phyloP scores from a whole-genome alignment of 2,888 invertebrate species.

The Pheosia tremula region DNA sequence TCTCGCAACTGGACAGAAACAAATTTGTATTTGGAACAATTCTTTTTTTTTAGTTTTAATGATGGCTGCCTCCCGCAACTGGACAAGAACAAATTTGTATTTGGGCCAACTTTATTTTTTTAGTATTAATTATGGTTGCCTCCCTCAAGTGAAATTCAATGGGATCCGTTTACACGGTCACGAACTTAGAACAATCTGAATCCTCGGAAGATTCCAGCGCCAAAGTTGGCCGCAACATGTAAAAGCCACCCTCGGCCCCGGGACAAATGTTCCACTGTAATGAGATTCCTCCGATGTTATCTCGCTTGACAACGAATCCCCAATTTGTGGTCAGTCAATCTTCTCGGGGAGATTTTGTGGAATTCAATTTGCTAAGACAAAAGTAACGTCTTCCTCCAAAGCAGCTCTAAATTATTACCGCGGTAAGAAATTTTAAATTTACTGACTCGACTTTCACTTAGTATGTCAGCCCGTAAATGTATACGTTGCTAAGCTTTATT shows the following conservation, averaged over 20 bases:
- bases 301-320: conserved; percentile 79
- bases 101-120: too few relatives aligned
- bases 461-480: background rate
- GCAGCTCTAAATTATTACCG: conserved; percentile 52
- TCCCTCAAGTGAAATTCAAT: conserved; percentile 4
- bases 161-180: conserved; percentile 15
- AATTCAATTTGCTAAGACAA: conserved; percentile 81
- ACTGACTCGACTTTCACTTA: conserved; percentile 9
- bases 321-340: conserved; percentile 83
- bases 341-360: conserved; percentile 63
- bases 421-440: conserved; percentile 34
- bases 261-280: conserved; percentile 71
- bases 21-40: too few relatives aligned
- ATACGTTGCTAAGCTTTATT: background rate
- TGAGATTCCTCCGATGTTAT: conserved; percentile 81
- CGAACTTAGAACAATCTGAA: conserved; percentile 56
- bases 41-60: too few relatives aligned
- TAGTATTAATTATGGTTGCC: background rate
- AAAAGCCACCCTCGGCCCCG: conserved; percentile 54
- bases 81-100: too few relatives aligned
- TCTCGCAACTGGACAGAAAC: too few relatives aligned
- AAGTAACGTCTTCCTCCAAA: conserved; percentile 65
- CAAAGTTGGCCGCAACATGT: conserved; percentile 62
- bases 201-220: conserved; percentile 61
- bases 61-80: too few relatives aligned